Evolutionary conservation across 2,113 vertebrate genomes (phyloP).

Genomic region (Chlorocebus sabaeus): DNA sequence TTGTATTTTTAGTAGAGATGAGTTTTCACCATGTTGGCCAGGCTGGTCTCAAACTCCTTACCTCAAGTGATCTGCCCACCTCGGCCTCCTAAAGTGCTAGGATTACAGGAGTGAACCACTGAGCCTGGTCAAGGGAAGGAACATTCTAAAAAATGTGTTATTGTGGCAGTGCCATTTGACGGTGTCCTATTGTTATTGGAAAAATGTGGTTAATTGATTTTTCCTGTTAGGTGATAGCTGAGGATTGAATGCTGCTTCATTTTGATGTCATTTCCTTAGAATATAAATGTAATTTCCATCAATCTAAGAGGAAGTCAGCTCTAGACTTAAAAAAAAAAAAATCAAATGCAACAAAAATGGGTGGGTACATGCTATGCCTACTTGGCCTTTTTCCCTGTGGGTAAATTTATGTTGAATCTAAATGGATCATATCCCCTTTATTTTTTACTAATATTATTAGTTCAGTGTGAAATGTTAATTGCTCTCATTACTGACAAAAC

Average conservation of each 20-base stretch:
- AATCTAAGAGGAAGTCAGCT: background rate
- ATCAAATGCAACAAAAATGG: background rate
- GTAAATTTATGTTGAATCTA: constrained; percentile 49
- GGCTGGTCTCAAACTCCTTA: no score
- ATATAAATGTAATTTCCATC: constrained; percentile 32
- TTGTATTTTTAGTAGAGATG: no score
- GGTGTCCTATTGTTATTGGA: background rate
- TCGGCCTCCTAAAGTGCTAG: no score
- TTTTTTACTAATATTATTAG: constrained; percentile 57
- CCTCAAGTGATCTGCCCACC: no score
- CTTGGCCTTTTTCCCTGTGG: constrained; percentile 12
- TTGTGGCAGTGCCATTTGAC: background rate
- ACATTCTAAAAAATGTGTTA: background rate
- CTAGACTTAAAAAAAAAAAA: background rate
- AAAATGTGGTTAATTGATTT: background rate
- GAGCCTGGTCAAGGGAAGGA: background rate
- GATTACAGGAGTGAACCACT: no score
- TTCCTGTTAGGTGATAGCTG: background rate
- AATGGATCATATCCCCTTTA: constrained; percentile 38
- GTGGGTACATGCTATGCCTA: background rate
- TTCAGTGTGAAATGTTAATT: constrained; percentile 69
- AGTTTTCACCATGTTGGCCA: no score
- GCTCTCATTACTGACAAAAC: constrained; percentile 54
- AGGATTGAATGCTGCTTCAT: background rate
- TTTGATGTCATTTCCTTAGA: background rate